A percentile compares a stretch with the other conserved stretches of the same genome.
These are phyloP conservation scores for Acrobasis consociella DNA, from an alignment of 2,888 invertebrate genomes.

Conservation along the genomic window DNA sequence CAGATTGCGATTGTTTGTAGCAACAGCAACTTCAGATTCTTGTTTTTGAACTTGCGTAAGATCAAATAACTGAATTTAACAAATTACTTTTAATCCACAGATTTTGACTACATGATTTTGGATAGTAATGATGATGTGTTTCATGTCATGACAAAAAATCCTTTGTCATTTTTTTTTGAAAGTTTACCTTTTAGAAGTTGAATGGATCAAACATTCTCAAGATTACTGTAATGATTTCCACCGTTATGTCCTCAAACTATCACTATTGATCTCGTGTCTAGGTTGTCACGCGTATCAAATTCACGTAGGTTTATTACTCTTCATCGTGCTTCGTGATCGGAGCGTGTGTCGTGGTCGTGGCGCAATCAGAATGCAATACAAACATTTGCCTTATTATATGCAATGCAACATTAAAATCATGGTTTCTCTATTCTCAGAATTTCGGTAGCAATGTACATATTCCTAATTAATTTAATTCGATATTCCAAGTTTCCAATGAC, in stretches of 20 bases:
- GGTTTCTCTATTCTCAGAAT: background rate
- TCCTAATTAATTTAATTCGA: background rate
- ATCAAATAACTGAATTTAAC: no score
- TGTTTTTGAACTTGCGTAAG: background rate
- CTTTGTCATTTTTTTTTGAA: conserved; percentile 11
- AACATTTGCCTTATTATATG: conserved; percentile 1
- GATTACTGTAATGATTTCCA: conserved; percentile 17
- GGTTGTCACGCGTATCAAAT: conserved; percentile 42
- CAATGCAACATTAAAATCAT: background rate
- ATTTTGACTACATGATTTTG: no score
- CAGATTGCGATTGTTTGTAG: background rate
- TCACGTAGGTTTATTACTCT: conserved; percentile 30
- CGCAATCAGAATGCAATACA: conserved; percentile 15
- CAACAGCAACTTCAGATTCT: background rate
- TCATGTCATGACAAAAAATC: background rate
- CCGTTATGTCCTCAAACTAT: conserved; percentile 37
- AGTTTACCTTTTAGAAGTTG: conserved; percentile 1
- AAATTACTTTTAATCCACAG: no score
- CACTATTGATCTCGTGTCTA: conserved; percentile 36
- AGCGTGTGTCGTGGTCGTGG: background rate
- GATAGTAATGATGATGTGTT: background rate
- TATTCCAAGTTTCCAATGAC: background rate
- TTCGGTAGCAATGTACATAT: background rate
- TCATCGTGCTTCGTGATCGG: conserved; percentile 27
- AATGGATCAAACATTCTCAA: conserved; percentile 11